Evolutionary conservation across 2,113 vertebrate species (phyloP), one percentile per base, ranked within the genome.

Genomic region (Indicator indicator): DNA sequence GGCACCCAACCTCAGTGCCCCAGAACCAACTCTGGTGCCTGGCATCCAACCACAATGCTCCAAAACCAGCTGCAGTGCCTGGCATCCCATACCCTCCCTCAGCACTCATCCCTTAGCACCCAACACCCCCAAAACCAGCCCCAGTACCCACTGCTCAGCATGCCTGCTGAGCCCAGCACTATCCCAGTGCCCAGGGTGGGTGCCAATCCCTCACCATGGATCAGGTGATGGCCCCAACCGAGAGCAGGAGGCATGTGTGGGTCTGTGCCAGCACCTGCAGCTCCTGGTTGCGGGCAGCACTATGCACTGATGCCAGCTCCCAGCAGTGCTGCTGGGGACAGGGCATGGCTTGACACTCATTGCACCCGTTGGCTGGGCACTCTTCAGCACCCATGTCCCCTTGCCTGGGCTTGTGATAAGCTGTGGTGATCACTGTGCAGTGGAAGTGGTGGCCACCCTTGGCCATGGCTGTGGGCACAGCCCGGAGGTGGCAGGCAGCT

Each of bases 371-470:
- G 17, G 17, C 40, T 2, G n/a, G 12, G 40, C 64, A 42, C 68
- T 33, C 46, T 3, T 1, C 2, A 11, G n/a, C 18, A 32, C 9
- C 50, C 14, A 13, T 1, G 0, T 1, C 38, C 33, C 56, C 91
- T 91, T 40, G 74, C 91, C 67, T 83, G 32, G 32, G 91, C 88
- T 0, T 1, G 0, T 0, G 5, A 0, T 8, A 83, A 72, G 52
- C 63, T 54, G 72, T 11, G 5, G 5, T 71, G 68, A 95, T 85
- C n/a, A 80, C 36, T 0, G 1, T 0, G 12, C 71, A 86, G 33
- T 0, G 2, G 17, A 3, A 16, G 19, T 0, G 4, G 19, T 3
- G n/a, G 15, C 12, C 0, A 9, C 9, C 15, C 23, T 36, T 6
- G 4, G 17, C 54, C 4, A 4, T 3, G 16, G 33, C 14, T 4